Evolutionary conservation across 2,113 vertebrate species (phyloP).

Genomic region (Potamarius usumacintae): DNA sequence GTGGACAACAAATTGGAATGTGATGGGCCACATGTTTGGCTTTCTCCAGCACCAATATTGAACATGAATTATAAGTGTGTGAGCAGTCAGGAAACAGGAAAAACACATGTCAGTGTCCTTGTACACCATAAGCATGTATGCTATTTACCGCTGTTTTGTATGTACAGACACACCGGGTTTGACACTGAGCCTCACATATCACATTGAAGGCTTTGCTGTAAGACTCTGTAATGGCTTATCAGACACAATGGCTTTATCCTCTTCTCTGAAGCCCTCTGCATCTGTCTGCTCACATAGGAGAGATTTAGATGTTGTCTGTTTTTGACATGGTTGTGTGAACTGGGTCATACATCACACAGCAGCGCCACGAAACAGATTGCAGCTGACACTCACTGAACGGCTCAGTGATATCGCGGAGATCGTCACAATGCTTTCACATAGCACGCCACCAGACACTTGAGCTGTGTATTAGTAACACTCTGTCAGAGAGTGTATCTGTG

Average conservation of each 20-base stretch:
- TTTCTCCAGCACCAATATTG: slow-evolving; percentile 64
- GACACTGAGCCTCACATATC: slow-evolving; percentile 70
- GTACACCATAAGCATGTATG: slow-evolving; percentile 66
- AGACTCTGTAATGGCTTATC: slow-evolving; percentile 26
- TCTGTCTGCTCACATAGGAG: slow-evolving; percentile 29
- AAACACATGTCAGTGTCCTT: neutral
- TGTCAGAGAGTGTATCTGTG: slow-evolving; percentile 17
- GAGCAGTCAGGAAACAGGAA: slow-evolving; percentile 41
- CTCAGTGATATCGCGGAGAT: slow-evolving; percentile 21
- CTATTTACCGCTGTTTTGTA: slow-evolving; percentile 73
- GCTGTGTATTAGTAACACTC: slow-evolving; percentile 29
- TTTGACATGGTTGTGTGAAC: slow-evolving; percentile 25
- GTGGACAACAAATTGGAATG: slow-evolving; percentile 71
- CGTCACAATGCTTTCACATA: slow-evolving; percentile 6
- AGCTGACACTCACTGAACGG: slow-evolving; percentile 29
- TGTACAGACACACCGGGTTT: slow-evolving; percentile 71
- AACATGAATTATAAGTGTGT: slow-evolving; percentile 71
- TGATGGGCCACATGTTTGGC: slow-evolving; percentile 37
- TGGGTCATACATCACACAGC: slow-evolving; percentile 36
- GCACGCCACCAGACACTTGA: neutral
- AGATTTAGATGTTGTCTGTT: slow-evolving; percentile 48
- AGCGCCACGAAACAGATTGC: slow-evolving; percentile 7
- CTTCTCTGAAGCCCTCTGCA: neutral
- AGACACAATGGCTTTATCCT: slow-evolving; percentile 24
- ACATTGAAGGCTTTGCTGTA: slow-evolving; percentile 42